A percentile compares a stretch with the other conserved stretches of the same genome.
These are phyloP conservation scores for Tachysurus vachellii DNA, from an alignment of 2,113 vertebrate species.

Conservation along the genomic window DNA sequence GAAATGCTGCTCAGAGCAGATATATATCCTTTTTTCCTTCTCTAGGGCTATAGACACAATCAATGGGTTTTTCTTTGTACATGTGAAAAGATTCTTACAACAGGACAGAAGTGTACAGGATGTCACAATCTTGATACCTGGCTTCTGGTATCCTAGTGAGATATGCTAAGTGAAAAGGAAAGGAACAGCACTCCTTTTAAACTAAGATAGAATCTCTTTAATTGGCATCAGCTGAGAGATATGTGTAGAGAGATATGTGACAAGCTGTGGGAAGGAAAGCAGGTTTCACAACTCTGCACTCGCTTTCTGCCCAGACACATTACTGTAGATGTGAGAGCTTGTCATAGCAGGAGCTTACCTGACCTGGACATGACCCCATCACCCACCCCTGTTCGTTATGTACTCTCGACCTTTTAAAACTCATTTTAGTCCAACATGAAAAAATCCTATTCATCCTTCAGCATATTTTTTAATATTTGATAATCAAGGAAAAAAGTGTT, in stretches of 20 bases:
- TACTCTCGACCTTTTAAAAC: constrained; percentile 10
- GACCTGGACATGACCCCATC: constrained; percentile 14
- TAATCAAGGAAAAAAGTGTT: background rate
- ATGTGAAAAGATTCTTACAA: constrained; percentile 24
- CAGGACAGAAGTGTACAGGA: constrained; percentile 39
- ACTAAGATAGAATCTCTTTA: constrained; percentile 97
- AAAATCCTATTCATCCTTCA: background rate
- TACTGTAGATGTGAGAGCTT: constrained; percentile 5
- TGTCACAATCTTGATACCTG: constrained; percentile 39
- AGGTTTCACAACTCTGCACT: constrained; percentile 19
- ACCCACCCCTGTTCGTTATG: background rate
- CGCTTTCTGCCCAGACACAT: constrained; percentile 27
- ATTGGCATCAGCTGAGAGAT: constrained; percentile 81
- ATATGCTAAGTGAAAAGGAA: constrained; percentile 79
- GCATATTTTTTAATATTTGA: background rate
- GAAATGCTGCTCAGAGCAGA: constrained; percentile 20
- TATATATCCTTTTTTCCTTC: constrained; percentile 5
- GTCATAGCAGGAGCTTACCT: constrained; percentile 20
- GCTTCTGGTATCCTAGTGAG: constrained; percentile 83
- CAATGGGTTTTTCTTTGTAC: background rate
- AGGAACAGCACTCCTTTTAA: constrained; percentile 84
- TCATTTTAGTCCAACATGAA: background rate
- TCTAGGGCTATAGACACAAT: constrained; percentile 7
- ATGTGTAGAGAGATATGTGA: constrained; percentile 29
- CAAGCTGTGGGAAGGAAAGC: constrained; percentile 22